Percentiles rank a stretch among this genome's conserved stretches.
Conservation (phyloP, 2,113 vertebrate genomes). For the Zapus hudsonius region DNA sequence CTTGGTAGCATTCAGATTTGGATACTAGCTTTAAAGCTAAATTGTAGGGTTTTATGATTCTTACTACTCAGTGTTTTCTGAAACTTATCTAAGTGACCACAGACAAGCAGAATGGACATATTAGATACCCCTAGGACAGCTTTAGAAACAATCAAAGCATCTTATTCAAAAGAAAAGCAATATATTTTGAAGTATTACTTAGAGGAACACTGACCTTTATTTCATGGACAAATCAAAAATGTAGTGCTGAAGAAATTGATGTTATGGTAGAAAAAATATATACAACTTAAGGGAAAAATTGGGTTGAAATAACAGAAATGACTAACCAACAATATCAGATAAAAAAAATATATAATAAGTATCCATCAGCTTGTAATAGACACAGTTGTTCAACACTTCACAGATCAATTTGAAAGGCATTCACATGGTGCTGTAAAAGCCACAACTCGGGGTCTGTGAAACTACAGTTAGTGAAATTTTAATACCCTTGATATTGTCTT, state of each 20-base stretch:
- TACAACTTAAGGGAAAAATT: background rate
- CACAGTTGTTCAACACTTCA: constrained; percentile 36
- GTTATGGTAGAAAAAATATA: constrained; percentile 38
- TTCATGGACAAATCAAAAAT: constrained; percentile 71
- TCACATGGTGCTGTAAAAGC: constrained; percentile 21
- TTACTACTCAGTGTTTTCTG: constrained; percentile 46
- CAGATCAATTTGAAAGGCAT: constrained; percentile 29
- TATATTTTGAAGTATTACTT: background rate
- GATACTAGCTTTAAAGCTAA: constrained; percentile 27
- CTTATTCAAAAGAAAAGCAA: constrained; percentile 19
- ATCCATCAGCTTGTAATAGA: constrained; percentile 25
- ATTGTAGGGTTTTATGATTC: background rate
- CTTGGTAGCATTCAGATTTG: constrained; percentile 40
- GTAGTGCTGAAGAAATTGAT: constrained; percentile 59
- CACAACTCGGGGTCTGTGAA: background rate
- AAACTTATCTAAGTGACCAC: constrained; percentile 9
- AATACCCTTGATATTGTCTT: constrained; percentile 48
- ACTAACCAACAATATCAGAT: constrained; percentile 9
- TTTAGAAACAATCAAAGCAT: constrained; percentile 62
- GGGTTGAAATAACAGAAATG: constrained; percentile 36
- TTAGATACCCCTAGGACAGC: background rate
- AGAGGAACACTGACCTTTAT: constrained; percentile 52
- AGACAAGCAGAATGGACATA: constrained; percentile 16
- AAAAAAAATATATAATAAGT: constrained; percentile 46
- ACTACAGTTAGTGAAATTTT: constrained; percentile 48